Base-by-base conservation (phyloP, 2,113 vertebrate genomes). In the Melanerpes formicivorus region DNA sequence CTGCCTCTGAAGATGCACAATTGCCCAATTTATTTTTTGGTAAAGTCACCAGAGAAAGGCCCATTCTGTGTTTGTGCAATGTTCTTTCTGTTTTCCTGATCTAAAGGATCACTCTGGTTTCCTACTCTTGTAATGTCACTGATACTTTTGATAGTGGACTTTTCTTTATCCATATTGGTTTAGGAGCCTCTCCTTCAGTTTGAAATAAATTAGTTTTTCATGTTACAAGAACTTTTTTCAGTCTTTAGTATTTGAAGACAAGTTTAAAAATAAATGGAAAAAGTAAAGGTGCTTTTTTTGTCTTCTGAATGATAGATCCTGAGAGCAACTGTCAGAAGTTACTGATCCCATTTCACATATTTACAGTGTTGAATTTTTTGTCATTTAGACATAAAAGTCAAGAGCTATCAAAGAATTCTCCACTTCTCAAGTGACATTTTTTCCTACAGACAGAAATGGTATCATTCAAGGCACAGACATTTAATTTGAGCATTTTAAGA, bases 11-110 rank as follows among this genome's bases (percentile, higher is more conserved):
- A 91, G 87, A 87, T 88, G 67, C 74, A 84, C 72, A 84, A 9
- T 91, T 81, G 71, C 56, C n/a, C 84, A 87, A 58, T 78, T 92
- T 94, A 92, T 95, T 94, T 96, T 44, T 91, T 80, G 84, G 84
- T 96, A 18, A 81, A 84, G 76, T 92, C 79, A 69, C 70, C 37
- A 91, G 67, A 64, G 78, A 79, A 80, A 40, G 62, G 63, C 85
- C 54, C 11, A 2, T 90, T 90, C 40, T 62, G 69, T 75, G 18
- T 75, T 75, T 48, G 59, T 77, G 75, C 46, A 89, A 3, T 60
- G 48, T 80, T 87, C 70, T 11, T 85, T 75, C 21, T 50, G 56
- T 87, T 92, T 42, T 60, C 42, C 62, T 80, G 55, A 54, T 80
- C n/a, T 67, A 58, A 64, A 93, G 22, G 14, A 73, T 74, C 73